Evolutionary conservation across 1,140 invertebrate genomes (phyloP), one percentile per base, ranked within the genome.

Genomic region (Drosophila ambigua): DNA sequence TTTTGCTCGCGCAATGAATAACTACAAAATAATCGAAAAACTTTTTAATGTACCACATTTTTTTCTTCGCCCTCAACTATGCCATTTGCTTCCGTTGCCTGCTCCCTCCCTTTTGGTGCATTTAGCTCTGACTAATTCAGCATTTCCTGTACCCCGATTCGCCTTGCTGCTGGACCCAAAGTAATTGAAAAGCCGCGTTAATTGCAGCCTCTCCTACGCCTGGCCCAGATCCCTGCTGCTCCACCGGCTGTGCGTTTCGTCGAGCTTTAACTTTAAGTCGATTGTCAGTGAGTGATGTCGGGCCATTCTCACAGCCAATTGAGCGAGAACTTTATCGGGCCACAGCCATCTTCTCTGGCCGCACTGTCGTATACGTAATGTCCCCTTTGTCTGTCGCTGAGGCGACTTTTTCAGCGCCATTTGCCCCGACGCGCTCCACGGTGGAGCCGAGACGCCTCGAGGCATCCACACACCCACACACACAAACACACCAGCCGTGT

Each of bases 1-100:
- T 4, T 23, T 16, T 20, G 9, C 44, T 48, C 16, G 20, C 35
- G 15, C 52, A 11, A 35, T 26, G n/a, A 72, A 50, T 45, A 46
- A 24, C 59, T 50, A 60, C 71, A 73, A 66, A 63, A 77, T 77
- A 77, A 77, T 77, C 69, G 74, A 77, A 77, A 77, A 77, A 77
- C 41, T 77, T 77, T 68, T 59, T 63, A 63, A 63, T 39, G 35
- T 39, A 9, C 11, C 35, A 39, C 35, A 39, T 39, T 39, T 39
- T 39, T 39, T 39, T 13, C 11, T 13, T 39, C 58, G 24, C 26
- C 51, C 9, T 51, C 60, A 76, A 72, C 60, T 72, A 72, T 60
- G 57, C 68, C 26, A 72, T 39, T 39, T 11, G 11, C 11, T 39
- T 5, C 11, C 54, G 45, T 51, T 57, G 26, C 31, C 50, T 43